A percentile compares a stretch with the other conserved stretches of the same genome.
These are phyloP conservation scores for Paratrypauchen microcephalus DNA, from an alignment of 2,797 vertebrate genomes.

Conservation along the genomic window DNA sequence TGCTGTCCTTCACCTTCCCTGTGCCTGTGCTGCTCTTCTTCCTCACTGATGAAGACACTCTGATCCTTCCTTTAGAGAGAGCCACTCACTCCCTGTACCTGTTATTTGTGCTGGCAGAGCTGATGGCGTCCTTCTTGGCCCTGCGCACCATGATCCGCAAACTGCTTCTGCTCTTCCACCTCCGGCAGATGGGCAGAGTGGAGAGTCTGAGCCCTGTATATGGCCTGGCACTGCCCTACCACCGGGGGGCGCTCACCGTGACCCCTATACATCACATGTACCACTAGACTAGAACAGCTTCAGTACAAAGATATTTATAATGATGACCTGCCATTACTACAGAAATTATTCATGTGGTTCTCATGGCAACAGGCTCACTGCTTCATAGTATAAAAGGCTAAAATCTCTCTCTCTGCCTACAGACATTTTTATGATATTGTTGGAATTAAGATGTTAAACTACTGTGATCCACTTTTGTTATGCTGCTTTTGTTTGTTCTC, in stretches of 20 bases:
- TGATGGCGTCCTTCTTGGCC: constrained; percentile 72
- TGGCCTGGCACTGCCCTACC: constrained; percentile 51
- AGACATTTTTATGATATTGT: too few species aligned
- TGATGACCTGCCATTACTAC: neutral
- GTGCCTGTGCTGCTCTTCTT: constrained; percentile 87
- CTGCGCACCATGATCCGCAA: constrained; percentile 81
- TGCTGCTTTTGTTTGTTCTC: too few species aligned
- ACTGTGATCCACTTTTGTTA: too few species aligned
- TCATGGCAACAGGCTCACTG: neutral
- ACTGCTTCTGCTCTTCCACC: constrained; percentile 80
- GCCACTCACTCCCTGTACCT: constrained; percentile 78
- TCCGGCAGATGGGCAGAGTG: constrained; percentile 70
- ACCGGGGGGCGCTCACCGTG: constrained; percentile 64
- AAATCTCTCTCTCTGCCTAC: too few species aligned
- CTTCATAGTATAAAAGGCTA: neutral
- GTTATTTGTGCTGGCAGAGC: constrained; percentile 75
- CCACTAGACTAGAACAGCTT: constrained; percentile 19
- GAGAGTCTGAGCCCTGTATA: constrained; percentile 54
- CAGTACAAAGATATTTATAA: neutral
- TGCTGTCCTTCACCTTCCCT: constrained; percentile 86
- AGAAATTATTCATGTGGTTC: neutral
- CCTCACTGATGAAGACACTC: constrained; percentile 74
- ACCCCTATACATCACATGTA: constrained; percentile 42
- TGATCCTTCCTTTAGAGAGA: constrained; percentile 82
- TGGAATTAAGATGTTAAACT: too few species aligned